A percentile compares a stretch with the other conserved stretches of the same genome.
phyloP scores from a whole-genome alignment of 1,140 invertebrate genomes.

The Cephus cinctus region DNA sequence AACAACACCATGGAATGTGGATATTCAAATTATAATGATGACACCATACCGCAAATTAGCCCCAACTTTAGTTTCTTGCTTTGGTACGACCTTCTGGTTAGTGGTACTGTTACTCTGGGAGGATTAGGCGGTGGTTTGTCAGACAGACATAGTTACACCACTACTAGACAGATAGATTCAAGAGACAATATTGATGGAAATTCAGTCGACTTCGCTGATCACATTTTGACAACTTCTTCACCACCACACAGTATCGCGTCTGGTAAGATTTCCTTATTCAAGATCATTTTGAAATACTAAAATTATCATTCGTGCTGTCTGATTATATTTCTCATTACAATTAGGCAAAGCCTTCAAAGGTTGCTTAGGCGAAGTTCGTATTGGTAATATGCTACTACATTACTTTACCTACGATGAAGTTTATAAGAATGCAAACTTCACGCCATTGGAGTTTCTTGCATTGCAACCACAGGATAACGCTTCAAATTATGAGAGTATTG shows the following conservation, averaged over 20 bases:
- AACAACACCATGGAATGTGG: constrained; percentile 58
- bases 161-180: constrained; percentile 31
- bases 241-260: constrained; percentile 43
- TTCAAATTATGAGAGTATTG: constrained; percentile 55
- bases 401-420: constrained; percentile 78
- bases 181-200: constrained; percentile 36
- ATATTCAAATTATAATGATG: constrained; percentile 37
- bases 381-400: constrained; percentile 82
- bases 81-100: constrained; percentile 61
- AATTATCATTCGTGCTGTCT: no score
- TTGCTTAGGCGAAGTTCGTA: constrained; percentile 86
- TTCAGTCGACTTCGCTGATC: constrained; percentile 38
- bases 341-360: constrained; percentile 70
- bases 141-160: constrained; percentile 40
- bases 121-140: constrained; percentile 35
- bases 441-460: constrained; percentile 57
- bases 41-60: constrained; percentile 28
- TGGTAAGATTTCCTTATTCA: constrained; percentile 27
- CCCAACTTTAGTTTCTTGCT: constrained; percentile 56
- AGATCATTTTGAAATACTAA: no score
- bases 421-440: constrained; percentile 62
- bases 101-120: constrained; percentile 52
- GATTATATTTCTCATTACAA: constrained; percentile 13
- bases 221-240: constrained; percentile 36
- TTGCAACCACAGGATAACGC: constrained; percentile 40